Evolutionary conservation across 2,113 vertebrate genomes (phyloP), one percentile per base, ranked within the genome.

Genomic region (Coturnix japonica): DNA sequence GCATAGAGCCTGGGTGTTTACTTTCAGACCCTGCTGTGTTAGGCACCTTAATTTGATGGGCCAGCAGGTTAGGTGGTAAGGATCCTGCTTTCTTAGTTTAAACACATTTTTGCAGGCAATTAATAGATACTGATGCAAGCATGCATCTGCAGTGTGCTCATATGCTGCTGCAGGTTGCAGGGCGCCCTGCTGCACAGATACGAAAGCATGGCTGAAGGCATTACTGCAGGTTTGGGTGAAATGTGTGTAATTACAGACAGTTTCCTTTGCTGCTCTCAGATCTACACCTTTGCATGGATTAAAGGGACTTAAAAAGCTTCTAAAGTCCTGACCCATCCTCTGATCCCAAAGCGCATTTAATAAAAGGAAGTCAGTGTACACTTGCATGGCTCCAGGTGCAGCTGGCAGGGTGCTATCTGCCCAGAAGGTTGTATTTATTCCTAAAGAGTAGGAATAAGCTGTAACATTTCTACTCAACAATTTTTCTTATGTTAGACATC

Each of bases 121-220:
- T 59, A 18, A 33, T 25, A 69, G 30, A 37, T 39, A 11, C 0
- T 1, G 4, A 39, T 63, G 41, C 21, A 46, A 53, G 33, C 33
- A 35, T 0, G 0, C 0, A 1, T 13, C 49, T 1, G 2, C 21
- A 26, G 23, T 22, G 35, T 8, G 4, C 65, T 47, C 0, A 0
- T 3, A 9, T 0, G 0, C 66, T 35, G n/a, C 66, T 74, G 61
- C 33, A 8, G n/a, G 8, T 1, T 1, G 30, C 46, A 18, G 11
- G 28, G 8, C 15, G 72, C 37, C 60, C 25, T 11, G 7, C 10
- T 28, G 25, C 31, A 14, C 14, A 64, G 25, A 13, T 28, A 26
- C 12, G 35, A 70, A 79, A 21, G 0, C 14, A 3, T 28, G 10
- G 33, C 35, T 69, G 39, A 73, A 65, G 49, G 18, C 31, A 28